Percentiles rank a stretch among this genome's conserved stretches.
These are phyloP conservation scores for Elegia similella DNA, from an alignment of 2,888 invertebrate species.

Conservation along the genomic window DNA sequence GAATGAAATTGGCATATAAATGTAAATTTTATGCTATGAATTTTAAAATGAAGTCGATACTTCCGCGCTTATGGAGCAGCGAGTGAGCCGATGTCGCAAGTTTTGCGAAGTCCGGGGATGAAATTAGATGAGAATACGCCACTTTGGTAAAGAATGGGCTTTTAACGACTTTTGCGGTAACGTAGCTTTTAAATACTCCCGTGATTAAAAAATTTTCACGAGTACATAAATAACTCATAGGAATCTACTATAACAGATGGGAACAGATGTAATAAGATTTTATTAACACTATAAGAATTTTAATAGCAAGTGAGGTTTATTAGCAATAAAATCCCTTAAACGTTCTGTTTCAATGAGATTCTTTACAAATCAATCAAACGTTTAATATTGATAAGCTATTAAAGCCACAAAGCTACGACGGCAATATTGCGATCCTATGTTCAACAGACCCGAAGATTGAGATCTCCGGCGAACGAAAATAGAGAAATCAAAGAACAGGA, in stretches of 20 bases:
- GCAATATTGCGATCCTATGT: slow-evolving; percentile 30
- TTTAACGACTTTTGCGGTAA: slow-evolving; percentile 50
- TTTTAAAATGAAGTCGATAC: slow-evolving; percentile 81
- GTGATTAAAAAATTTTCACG: slow-evolving; percentile 6
- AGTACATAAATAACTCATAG: not conserved
- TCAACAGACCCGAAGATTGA: slow-evolving; percentile 37
- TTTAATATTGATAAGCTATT: slow-evolving; percentile 27
- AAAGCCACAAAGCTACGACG: slow-evolving; percentile 28
- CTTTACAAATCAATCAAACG: slow-evolving; percentile 9
- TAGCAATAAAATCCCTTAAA: slow-evolving; percentile 17
- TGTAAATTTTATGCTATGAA: slow-evolving; percentile 82
- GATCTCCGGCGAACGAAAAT: slow-evolving; percentile 52
- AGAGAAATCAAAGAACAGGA: slow-evolving; percentile 68
- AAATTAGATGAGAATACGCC: slow-evolving; percentile 74
- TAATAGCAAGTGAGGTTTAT: slow-evolving; percentile 15
- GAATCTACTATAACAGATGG: too few species aligned
- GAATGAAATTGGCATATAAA: slow-evolving; percentile 82
- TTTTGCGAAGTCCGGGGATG: slow-evolving; percentile 64
- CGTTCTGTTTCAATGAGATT: not conserved
- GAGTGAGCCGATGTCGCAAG: slow-evolving; percentile 62
- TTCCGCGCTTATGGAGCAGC: slow-evolving; percentile 64
- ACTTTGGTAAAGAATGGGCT: slow-evolving; percentile 61
- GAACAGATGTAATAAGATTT: not conserved
- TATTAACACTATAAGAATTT: not conserved
- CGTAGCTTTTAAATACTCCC: slow-evolving; percentile 16